These are phyloP conservation scores for Actinia equina DNA, from an alignment of 64 coral and sea anemone species.

Conservation along the genomic window DNA sequence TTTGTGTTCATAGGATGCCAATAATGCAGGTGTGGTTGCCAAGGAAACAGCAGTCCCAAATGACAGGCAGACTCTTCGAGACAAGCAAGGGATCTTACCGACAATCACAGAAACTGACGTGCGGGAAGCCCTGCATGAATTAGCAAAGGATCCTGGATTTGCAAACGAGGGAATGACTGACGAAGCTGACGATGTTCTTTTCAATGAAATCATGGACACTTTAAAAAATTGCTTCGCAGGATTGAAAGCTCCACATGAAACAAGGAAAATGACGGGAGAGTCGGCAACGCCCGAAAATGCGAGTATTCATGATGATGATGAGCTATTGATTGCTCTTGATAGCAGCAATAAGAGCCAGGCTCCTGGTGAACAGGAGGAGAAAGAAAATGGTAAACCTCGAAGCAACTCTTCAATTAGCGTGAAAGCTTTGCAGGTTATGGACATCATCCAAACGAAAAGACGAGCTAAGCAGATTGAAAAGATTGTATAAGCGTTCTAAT, in stretches of 20 bases:
- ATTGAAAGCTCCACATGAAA: neutral
- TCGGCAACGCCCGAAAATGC: neutral
- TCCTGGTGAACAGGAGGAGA: neutral
- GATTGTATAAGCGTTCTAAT: neutral
- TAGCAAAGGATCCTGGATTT: slow-evolving; percentile 6
- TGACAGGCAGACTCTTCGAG: neutral
- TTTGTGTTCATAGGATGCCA: too few species aligned
- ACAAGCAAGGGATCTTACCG: slow-evolving; percentile 18
- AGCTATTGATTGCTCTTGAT: neutral
- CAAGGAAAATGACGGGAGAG: neutral
- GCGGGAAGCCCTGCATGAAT: neutral
- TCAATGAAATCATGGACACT: slow-evolving; percentile 14
- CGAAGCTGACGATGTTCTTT: neutral
- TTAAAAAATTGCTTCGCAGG: slow-evolving; percentile 8
- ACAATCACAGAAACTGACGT: slow-evolving; percentile 12
- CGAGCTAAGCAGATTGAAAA: slow-evolving; percentile 18
- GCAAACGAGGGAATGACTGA: slow-evolving; percentile 2
- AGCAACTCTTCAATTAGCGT: neutral
- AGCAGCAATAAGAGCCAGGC: neutral
- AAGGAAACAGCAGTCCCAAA: neutral
- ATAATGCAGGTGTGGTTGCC: neutral
- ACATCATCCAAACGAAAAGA: slow-evolving; percentile 9
- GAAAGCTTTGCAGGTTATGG: slow-evolving; percentile 25
- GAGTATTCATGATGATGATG: neutral
- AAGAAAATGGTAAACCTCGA: neutral